A percentile compares a stretch with the other conserved stretches of the same genome.
phyloP scores from a whole-genome alignment of 2,113 vertebrate genomes.

The Vireo altiloquus region DNA sequence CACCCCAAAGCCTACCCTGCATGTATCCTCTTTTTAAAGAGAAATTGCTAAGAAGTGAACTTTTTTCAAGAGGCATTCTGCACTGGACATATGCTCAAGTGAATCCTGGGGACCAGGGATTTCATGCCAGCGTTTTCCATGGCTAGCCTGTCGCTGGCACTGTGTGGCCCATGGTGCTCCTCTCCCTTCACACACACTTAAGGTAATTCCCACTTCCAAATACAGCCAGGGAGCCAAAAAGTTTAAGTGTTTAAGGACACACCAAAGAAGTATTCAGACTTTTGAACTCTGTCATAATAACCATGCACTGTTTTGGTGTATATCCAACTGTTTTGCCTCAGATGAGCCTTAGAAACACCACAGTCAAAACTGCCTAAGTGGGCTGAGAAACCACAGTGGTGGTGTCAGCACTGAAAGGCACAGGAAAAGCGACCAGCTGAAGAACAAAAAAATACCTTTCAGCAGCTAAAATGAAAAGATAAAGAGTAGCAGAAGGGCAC shows the following conservation, averaged over 20 bases:
- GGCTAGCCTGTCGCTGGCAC: fast-evolving
- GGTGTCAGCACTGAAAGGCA: neutral
- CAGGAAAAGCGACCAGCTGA: neutral
- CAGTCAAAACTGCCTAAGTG: fast-evolving
- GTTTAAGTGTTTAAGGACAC: neutral
- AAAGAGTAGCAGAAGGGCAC: fast-evolving
- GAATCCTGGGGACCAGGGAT: neutral
- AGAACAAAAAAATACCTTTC: neutral
- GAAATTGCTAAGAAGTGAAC: neutral
- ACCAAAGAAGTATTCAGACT: fast-evolving
- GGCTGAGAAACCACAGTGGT: neutral
- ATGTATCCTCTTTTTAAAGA: neutral
- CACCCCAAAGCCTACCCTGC: no score
- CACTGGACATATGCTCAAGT: neutral
- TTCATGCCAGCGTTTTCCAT: neutral
- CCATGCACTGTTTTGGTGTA: fast-evolving
- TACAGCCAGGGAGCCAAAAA: fast-evolving
- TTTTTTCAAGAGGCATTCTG: neutral
- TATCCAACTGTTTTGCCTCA: neutral
- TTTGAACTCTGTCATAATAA: neutral
- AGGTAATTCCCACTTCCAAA: fast-evolving
- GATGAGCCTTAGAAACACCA: neutral
- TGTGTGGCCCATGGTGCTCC: fast-evolving
- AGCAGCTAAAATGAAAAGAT: neutral
- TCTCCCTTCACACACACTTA: no score